A percentile compares a stretch with the other conserved stretches of the same genome.
Conservation (phyloP, 2,888 invertebrate species). For the Acanthococcus lagerstroemiae region DNA sequence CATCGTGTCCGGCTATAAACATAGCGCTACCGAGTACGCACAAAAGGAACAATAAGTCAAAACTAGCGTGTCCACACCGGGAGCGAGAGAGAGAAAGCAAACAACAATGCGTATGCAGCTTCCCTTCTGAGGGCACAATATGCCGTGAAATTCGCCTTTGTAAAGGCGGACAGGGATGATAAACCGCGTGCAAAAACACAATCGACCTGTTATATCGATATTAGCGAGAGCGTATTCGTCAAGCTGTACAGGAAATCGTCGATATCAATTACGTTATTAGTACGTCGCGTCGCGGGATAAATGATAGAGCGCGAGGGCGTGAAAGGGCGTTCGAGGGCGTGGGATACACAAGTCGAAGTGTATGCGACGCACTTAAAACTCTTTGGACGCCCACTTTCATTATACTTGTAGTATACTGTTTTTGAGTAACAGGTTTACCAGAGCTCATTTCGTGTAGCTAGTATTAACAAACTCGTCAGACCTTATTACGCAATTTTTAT, state of each 20-base stretch:
- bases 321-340: neutral
- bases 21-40: no score
- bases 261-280: neutral
- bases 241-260: neutral
- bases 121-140: conserved; percentile 1
- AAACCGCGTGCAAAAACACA: conserved; percentile 22
- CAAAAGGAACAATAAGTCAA: neutral
- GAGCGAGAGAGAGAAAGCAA: neutral
- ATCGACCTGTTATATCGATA: conserved; percentile 28
- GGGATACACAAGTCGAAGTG: neutral
- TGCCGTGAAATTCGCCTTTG: conserved; percentile 25
- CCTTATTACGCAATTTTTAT: no score
- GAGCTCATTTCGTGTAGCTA: no score
- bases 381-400: no score
- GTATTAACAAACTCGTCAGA: no score
- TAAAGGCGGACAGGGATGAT: conserved; percentile 4
- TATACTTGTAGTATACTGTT: no score
- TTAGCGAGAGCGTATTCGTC: neutral
- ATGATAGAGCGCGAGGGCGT: neutral
- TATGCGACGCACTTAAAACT: no score
- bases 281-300: neutral
- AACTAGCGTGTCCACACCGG: neutral
- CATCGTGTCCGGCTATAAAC: no score
- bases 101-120: neutral
- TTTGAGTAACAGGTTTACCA: no score